phyloP scores from a whole-genome alignment of 1,140 invertebrate species.

The Drosophila jambulina region DNA sequence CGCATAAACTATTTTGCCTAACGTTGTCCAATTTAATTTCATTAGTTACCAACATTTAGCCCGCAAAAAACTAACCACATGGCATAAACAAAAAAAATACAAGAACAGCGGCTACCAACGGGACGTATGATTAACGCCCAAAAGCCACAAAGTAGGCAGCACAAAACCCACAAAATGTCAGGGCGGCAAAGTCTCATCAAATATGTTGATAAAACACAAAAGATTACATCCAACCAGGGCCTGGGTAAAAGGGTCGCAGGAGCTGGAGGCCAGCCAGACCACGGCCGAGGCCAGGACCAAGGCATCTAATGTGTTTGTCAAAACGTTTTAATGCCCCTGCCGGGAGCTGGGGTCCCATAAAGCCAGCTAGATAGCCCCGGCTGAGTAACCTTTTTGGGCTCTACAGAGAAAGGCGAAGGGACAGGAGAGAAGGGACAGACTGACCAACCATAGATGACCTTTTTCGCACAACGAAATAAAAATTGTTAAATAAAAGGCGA shows the following conservation, averaged over 20 bases:
- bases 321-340: slow-evolving; percentile 75
- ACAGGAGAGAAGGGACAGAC: neutral
- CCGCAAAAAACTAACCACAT: slow-evolving; percentile 54
- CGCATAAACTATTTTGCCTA: neutral
- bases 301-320: slow-evolving; percentile 77
- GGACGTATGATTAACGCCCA: slow-evolving; percentile 75
- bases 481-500: slow-evolving; percentile 81
- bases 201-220: slow-evolving; percentile 82
- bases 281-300: slow-evolving; percentile 44
- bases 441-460: slow-evolving; percentile 71
- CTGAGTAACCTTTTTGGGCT: slow-evolving; percentile 35
- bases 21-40: slow-evolving; percentile 29
- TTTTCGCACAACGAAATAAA: slow-evolving; percentile 78
- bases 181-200: slow-evolving; percentile 69
- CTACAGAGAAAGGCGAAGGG: neutral
- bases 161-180: slow-evolving; percentile 63
- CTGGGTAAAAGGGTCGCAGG: slow-evolving; percentile 36
- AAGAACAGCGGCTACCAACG: slow-evolving; percentile 16
- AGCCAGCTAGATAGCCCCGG: slow-evolving; percentile 40
- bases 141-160: slow-evolving; percentile 66
- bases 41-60: slow-evolving; percentile 42
- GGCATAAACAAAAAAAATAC: slow-evolving; percentile 1
- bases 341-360: slow-evolving; percentile 55
- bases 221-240: slow-evolving; percentile 55
- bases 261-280: slow-evolving; percentile 16